A percentile compares a stretch with the other conserved stretches of the same genome.
These are phyloP conservation scores for Bombus impatiens DNA, from an alignment of 1,140 invertebrate genomes.

Conservation along the genomic window DNA sequence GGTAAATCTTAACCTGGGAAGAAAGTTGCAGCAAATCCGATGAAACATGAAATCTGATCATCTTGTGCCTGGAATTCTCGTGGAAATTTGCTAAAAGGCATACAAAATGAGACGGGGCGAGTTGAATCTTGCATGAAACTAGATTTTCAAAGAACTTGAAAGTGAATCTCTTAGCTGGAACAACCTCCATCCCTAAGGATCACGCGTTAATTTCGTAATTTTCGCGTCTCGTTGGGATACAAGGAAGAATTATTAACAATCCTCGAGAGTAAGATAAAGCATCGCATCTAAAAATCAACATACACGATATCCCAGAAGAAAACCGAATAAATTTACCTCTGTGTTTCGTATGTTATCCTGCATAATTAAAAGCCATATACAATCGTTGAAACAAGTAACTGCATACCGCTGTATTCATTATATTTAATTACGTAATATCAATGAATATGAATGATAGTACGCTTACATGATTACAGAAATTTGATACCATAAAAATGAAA, in stretches of 20 bases:
- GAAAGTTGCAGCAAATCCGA: conserved; percentile 10
- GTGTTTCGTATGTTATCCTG: not conserved
- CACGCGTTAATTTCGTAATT: not conserved
- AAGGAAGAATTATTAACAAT: not conserved
- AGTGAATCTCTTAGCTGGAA: conserved; percentile 10
- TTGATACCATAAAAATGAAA: too few relatives aligned
- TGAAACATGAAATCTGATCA: conserved; percentile 28
- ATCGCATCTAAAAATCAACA: too few relatives aligned
- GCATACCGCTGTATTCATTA: too few relatives aligned
- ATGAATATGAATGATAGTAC: too few relatives aligned
- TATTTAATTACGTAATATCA: too few relatives aligned
- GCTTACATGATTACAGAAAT: too few relatives aligned
- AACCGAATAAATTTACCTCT: not conserved
- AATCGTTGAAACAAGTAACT: too few relatives aligned
- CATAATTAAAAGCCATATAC: too few relatives aligned
- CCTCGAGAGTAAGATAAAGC: not conserved
- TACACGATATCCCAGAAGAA: not conserved
- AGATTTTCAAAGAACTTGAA: conserved; percentile 13
- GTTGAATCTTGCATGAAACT: not conserved
- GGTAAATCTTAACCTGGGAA: conserved; percentile 1
- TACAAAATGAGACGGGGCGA: not conserved
- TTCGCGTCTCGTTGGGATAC: not conserved
- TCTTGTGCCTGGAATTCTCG: not conserved
- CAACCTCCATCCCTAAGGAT: not conserved
- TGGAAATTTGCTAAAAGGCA: conserved; percentile 19